These are phyloP conservation scores for Mormyrus iriodes DNA, from an alignment of 2,113 vertebrate species.

Conservation along the genomic window DNA sequence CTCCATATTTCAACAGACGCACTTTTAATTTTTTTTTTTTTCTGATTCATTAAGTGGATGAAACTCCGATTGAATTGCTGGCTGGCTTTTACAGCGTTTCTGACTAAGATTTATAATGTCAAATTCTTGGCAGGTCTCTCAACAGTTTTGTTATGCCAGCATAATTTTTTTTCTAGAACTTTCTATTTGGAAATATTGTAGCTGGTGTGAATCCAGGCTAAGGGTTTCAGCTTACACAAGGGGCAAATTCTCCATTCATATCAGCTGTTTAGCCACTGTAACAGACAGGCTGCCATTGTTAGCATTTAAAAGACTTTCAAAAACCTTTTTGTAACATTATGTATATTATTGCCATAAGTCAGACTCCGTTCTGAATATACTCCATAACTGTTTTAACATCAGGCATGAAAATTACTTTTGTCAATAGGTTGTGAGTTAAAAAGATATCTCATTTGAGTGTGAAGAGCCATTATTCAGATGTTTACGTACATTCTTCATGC, in stretches of 20 bases:
- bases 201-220: background rate
- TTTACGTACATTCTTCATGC: background rate
- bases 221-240: background rate
- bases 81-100: background rate
- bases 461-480: background rate
- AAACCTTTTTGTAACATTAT: background rate
- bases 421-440: background rate
- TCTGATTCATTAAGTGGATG: constrained; percentile 8
- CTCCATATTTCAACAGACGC: background rate
- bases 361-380: background rate
- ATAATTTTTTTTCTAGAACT: constrained; percentile 4
- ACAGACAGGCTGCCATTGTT: background rate
- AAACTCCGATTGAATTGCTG: background rate
- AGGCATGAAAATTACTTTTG: background rate
- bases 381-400: background rate
- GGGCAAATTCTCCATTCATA: background rate
- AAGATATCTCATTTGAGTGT: background rate
- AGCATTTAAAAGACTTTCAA: background rate
- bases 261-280: background rate
- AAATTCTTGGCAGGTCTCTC: constrained; percentile 5
- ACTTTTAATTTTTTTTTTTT: background rate
- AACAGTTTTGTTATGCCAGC: constrained; percentile 1
- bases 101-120: constrained; percentile 6
- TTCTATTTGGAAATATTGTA: background rate
- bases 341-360: background rate